Evolutionary conservation across 2,888 invertebrate genomes (phyloP).

Genomic region (Himalopsyche japonica): DNA sequence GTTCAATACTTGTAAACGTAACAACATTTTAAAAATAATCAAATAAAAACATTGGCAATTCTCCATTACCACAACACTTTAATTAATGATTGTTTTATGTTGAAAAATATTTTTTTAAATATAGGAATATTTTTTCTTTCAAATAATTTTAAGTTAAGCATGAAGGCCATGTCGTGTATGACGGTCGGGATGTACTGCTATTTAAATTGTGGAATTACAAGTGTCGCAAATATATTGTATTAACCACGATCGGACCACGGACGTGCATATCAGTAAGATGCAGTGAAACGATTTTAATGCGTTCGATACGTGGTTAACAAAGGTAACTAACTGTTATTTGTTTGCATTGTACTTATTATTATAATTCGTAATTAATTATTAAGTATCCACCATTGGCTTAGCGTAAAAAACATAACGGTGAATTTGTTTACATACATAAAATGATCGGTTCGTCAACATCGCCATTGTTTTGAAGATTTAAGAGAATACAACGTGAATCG

Average conservation of each 20-base stretch:
- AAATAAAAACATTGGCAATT: too few species aligned
- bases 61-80: too few species aligned
- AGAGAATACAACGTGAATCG: background rate
- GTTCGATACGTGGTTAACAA: background rate
- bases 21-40: too few species aligned
- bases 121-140: too few species aligned
- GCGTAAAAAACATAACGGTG: background rate
- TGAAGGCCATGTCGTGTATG: background rate
- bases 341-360: background rate
- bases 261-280: background rate
- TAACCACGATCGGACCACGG: background rate
- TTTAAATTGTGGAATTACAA: background rate
- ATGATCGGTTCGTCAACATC: background rate
- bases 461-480: background rate
- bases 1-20: too few species aligned
- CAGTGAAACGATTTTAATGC: background rate
- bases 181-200: background rate
- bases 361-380: background rate
- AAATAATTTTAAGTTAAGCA: background rate
- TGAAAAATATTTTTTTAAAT: too few species aligned
- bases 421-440: background rate
- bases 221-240: background rate
- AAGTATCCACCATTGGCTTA: background rate
- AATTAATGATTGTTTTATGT: too few species aligned
- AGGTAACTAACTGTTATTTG: background rate